phyloP scores from a whole-genome alignment of 2,797 vertebrate species.

The Myotis planiceps region DNA sequence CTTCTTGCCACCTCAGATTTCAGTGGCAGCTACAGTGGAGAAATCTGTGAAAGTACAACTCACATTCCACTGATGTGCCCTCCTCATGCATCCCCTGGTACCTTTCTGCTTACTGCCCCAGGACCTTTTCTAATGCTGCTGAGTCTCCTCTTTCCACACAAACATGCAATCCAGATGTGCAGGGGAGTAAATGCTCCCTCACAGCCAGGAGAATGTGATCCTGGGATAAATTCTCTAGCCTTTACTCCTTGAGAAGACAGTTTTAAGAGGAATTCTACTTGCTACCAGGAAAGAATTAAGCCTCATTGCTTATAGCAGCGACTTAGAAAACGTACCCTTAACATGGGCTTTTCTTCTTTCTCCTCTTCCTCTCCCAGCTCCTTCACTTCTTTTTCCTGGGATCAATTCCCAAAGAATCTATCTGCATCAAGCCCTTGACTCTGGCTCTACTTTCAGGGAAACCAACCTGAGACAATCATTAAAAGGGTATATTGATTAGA shows the following conservation, averaged over 20 bases:
- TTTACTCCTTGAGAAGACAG: neutral
- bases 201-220: neutral
- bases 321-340: neutral
- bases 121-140: neutral
- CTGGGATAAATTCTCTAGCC: neutral
- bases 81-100: neutral
- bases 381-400: neutral
- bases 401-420: neutral
- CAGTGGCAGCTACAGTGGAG: neutral
- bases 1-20: neutral
- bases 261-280: neutral
- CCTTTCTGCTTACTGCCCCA: neutral
- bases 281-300: neutral
- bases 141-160: neutral
- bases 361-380: neutral
- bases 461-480: neutral
- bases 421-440: neutral
- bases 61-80: neutral
- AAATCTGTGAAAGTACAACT: neutral
- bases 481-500: neutral
- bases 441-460: neutral
- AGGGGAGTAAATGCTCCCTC: neutral
- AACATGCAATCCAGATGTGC: neutral
- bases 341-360: neutral
- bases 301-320: neutral